Evolutionary conservation across 2,888 invertebrate species (phyloP).

Genomic region (Diploptera punctata): DNA sequence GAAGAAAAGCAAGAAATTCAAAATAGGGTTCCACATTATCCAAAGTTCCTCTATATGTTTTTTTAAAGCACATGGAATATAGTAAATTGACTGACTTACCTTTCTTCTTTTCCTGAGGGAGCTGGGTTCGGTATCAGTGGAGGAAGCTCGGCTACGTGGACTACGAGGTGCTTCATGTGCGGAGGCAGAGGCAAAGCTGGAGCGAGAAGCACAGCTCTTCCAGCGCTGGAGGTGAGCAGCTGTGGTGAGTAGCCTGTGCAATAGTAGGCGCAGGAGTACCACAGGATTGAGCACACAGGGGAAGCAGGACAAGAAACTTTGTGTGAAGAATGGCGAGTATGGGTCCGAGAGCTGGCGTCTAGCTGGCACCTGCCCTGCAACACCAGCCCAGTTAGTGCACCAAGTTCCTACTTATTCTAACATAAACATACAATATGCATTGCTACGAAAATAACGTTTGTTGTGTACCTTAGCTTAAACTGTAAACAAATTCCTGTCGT

Average conservation of each 20-base stretch:
- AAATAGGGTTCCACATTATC: too few relatives aligned
- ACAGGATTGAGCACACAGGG: slow-evolving; percentile 62
- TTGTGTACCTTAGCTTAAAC: too few relatives aligned
- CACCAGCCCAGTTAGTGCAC: slow-evolving; percentile 32
- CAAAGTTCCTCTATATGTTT: too few relatives aligned
- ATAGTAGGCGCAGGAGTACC: slow-evolving; percentile 60
- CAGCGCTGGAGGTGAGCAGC: slow-evolving; percentile 56
- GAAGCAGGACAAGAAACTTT: slow-evolving; percentile 55
- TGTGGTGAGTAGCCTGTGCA: slow-evolving; percentile 62
- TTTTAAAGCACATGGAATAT: too few relatives aligned
- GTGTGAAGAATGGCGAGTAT: slow-evolving; percentile 49
- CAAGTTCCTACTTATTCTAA: too few relatives aligned
- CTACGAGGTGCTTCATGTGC: slow-evolving; percentile 51
- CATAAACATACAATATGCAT: too few relatives aligned
- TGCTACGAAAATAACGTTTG: too few relatives aligned
- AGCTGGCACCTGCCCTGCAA: slow-evolving; percentile 44
- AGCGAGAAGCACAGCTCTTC: slow-evolving; percentile 56
- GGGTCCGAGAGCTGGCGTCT: slow-evolving; percentile 48
- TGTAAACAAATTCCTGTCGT: too few relatives aligned
- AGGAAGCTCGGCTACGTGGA: slow-evolving; percentile 53
- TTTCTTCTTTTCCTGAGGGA: slow-evolving; percentile 54
- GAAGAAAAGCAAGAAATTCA: too few relatives aligned
- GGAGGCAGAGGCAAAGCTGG: slow-evolving; percentile 55
- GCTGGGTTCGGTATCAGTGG: slow-evolving; percentile 54
- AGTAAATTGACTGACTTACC: too few relatives aligned